A percentile compares a stretch with the other conserved stretches of the same genome.
phyloP scores from a whole-genome alignment of 1,140 invertebrate genomes.

The Luehdorfia chinensis region DNA sequence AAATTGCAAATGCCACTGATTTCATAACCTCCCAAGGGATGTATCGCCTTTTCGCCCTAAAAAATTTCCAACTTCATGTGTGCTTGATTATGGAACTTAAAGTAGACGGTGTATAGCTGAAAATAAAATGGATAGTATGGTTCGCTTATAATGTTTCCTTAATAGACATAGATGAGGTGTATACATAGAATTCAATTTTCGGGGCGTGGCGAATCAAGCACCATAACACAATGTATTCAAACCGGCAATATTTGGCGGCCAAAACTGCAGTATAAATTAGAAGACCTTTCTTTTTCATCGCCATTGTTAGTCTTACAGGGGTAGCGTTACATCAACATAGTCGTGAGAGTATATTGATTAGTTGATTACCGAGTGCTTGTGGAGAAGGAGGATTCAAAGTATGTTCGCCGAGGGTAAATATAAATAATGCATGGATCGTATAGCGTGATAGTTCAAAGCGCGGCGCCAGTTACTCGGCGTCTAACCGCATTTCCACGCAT shows the following conservation, averaged over 20 bases:
- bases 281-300: conserved; percentile 50
- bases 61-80: conserved; percentile 36
- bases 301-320: conserved; percentile 48
- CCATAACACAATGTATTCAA: conserved; percentile 75
- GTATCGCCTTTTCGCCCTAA: conserved; percentile 69
- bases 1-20: conserved; percentile 78
- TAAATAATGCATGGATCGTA: conserved; percentile 70
- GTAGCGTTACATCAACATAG: conserved; percentile 38
- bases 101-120: conserved; percentile 19
- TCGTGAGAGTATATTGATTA: conserved; percentile 55
- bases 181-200: conserved; percentile 73
- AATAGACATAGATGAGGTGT: conserved; percentile 52
- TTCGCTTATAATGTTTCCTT: conserved; percentile 39
- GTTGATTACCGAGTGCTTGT: conserved; percentile 54
- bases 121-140: conserved; percentile 17
- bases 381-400: conserved; percentile 68
- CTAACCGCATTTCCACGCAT: conserved; percentile 41
- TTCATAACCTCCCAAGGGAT: conserved; percentile 76
- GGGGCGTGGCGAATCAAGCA: conserved; percentile 74
- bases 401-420: conserved; percentile 74
- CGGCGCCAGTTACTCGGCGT: conserved; percentile 48
- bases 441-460: conserved; percentile 76
- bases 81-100: conserved; percentile 29
- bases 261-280: conserved; percentile 71
- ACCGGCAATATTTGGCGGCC: conserved; percentile 64